Percentiles rank a stretch among this genome's conserved stretches.
phyloP scores from a whole-genome alignment of 2,888 invertebrate species.

The Mythimna loreyi region DNA sequence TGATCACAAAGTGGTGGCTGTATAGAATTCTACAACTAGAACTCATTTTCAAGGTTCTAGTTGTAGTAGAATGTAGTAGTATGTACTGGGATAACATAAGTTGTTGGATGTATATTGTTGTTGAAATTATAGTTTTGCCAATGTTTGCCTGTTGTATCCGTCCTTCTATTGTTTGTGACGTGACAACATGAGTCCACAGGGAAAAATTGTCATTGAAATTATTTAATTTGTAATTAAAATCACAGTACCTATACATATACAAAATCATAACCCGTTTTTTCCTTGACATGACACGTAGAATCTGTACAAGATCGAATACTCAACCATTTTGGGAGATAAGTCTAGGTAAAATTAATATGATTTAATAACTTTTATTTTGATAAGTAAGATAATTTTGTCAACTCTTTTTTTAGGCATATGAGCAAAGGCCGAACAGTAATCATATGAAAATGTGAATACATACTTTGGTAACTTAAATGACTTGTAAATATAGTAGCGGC shows the following conservation, averaged over 20 bases:
- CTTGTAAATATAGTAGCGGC: too few species aligned
- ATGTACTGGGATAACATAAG: conserved; percentile 70
- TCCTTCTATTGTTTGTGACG: background rate
- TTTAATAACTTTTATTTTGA: background rate
- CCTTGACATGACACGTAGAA: background rate
- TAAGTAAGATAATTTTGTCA: too few species aligned
- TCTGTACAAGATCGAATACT: too few species aligned
- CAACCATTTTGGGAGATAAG: background rate
- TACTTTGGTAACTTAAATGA: background rate
- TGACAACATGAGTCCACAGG: background rate
- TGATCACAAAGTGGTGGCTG: conserved; percentile 60
- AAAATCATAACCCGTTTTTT: background rate
- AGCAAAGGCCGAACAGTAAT: background rate
- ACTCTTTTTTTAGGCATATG: too few species aligned
- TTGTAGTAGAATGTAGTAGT: conserved; percentile 79
- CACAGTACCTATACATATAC: background rate
- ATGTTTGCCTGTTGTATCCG: conserved; percentile 1
- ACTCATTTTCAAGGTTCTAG: conserved; percentile 65
- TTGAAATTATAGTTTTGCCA: conserved; percentile 31
- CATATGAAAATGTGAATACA: background rate
- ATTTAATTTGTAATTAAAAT: background rate
- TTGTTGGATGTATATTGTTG: conserved; percentile 41
- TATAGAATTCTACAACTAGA: conserved; percentile 70
- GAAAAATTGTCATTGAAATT: background rate
- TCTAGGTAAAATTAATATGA: background rate